Percentiles rank a stretch among this genome's conserved stretches.
These are phyloP conservation scores for Eristalinus sepulchralis DNA, from an alignment of 2,888 invertebrate genomes.

Conservation along the genomic window DNA sequence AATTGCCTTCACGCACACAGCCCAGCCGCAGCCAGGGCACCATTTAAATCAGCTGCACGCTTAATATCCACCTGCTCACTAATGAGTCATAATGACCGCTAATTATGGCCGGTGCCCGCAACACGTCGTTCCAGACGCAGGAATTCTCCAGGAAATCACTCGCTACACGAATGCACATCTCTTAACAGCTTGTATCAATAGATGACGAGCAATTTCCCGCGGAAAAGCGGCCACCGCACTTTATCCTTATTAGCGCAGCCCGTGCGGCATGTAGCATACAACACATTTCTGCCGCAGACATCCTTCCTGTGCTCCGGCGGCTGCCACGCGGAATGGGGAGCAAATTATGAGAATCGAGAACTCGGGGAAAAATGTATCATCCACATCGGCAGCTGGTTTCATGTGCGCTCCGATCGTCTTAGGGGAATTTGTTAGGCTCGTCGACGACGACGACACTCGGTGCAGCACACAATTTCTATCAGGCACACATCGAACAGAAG, in stretches of 20 bases:
- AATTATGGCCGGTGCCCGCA: background rate
- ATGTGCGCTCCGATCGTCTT: slow-evolving; percentile 44
- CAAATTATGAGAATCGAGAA: background rate
- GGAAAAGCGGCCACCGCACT: background rate
- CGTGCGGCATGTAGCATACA: background rate
- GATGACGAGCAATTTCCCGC: background rate
- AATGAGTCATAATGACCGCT: slow-evolving; percentile 6
- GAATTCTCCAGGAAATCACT: background rate
- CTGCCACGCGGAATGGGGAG: background rate
- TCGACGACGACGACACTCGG: slow-evolving; percentile 11
- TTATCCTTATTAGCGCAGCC: background rate
- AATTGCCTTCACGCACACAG: background rate
- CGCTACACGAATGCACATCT: background rate
- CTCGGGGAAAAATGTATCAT: background rate
- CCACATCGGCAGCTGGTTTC: background rate
- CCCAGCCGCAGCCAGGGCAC: background rate
- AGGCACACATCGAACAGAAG: slow-evolving; percentile 33
- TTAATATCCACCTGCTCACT: slow-evolving; percentile 1
- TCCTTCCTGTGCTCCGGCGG: background rate
- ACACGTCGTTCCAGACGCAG: background rate
- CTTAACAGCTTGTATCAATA: background rate
- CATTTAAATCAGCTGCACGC: background rate
- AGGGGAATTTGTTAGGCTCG: slow-evolving; percentile 52
- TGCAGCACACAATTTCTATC: slow-evolving; percentile 46
- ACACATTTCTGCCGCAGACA: background rate